Evolutionary conservation across 2,113 vertebrate genomes (phyloP).

Genomic region (Petrocephalus microphthalmus): DNA sequence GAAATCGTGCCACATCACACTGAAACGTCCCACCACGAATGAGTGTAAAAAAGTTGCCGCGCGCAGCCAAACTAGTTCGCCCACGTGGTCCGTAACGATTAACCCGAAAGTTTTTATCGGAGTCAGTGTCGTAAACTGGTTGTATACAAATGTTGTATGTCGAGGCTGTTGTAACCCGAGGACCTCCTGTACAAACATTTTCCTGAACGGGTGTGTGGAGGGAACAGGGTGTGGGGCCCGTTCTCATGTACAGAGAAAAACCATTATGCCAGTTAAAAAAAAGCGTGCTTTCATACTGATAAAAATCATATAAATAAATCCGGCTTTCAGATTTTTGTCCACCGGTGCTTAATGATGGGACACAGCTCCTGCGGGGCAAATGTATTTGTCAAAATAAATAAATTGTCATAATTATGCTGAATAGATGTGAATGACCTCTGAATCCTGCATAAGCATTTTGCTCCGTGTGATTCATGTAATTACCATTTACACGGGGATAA

Average conservation of each 20-base stretch:
- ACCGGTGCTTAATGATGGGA: background rate
- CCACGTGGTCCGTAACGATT: too few relatives aligned
- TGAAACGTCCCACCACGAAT: too few relatives aligned
- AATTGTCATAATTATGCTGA: background rate
- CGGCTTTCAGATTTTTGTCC: background rate
- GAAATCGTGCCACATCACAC: too few relatives aligned
- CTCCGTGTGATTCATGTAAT: slow-evolving; percentile 9
- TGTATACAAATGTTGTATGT: too few relatives aligned
- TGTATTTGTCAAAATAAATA: slow-evolving; percentile 10
- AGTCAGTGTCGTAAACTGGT: too few relatives aligned
- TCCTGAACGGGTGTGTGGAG: background rate
- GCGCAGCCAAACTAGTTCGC: too few relatives aligned
- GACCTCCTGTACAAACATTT: background rate
- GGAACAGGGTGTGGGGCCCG: background rate
- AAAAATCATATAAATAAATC: background rate
- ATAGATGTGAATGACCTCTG: slow-evolving; percentile 1
- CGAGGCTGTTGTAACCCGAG: too few relatives aligned
- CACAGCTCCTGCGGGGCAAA: background rate
- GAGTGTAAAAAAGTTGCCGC: too few relatives aligned
- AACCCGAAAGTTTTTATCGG: too few relatives aligned
- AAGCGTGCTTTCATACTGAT: background rate
- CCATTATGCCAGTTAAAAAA: background rate
- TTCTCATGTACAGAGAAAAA: background rate
- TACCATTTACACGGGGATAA: background rate
- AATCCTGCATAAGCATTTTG: background rate